A percentile compares a stretch with the other conserved stretches of the same genome.
phyloP scores from a whole-genome alignment of 1,140 invertebrate genomes.

The Rhyzopertha dominica region DNA sequence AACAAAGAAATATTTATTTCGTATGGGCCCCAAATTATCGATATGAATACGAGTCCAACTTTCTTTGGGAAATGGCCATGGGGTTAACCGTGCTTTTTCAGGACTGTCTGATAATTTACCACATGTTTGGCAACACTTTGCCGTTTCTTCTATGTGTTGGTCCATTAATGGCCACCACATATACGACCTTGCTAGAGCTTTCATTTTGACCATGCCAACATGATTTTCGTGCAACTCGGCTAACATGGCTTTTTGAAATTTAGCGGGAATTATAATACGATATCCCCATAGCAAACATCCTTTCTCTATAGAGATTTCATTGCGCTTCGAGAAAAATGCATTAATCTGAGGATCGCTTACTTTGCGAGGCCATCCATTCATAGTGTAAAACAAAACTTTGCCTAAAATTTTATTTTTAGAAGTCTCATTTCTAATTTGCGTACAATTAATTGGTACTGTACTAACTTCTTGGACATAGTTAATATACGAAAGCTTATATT shows the following conservation, averaged over 20 bases:
- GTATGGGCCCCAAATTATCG: conserved; percentile 13
- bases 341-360: too few species aligned
- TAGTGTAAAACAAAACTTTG: too few species aligned
- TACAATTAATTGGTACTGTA: conserved; percentile 18
- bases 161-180: conserved; percentile 21
- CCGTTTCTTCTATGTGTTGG: too few species aligned
- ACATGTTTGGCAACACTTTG: too few species aligned
- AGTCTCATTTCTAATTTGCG: conserved; percentile 17
- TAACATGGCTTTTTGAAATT: conserved; percentile 20
- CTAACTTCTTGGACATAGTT: conserved; percentile 6
- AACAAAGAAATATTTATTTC: conserved; percentile 13
- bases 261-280: conserved; percentile 26
- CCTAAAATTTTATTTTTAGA: conserved; percentile 11
- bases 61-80: conserved; percentile 10
- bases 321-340: conserved; percentile 8
- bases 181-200: conserved; percentile 7
- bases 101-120: too few species aligned
- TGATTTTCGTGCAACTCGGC: conserved; percentile 11
- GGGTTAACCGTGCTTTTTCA: conserved; percentile 1
- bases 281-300: conserved; percentile 32
- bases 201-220: conserved; percentile 13
- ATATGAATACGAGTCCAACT: conserved; percentile 10
- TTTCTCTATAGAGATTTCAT: conserved; percentile 9
- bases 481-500: too few species aligned
- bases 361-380: too few species aligned